Evolutionary conservation across 1,140 invertebrate species (phyloP), one percentile per base, ranked within the genome.

Genomic region (Dendroctonus valens): DNA sequence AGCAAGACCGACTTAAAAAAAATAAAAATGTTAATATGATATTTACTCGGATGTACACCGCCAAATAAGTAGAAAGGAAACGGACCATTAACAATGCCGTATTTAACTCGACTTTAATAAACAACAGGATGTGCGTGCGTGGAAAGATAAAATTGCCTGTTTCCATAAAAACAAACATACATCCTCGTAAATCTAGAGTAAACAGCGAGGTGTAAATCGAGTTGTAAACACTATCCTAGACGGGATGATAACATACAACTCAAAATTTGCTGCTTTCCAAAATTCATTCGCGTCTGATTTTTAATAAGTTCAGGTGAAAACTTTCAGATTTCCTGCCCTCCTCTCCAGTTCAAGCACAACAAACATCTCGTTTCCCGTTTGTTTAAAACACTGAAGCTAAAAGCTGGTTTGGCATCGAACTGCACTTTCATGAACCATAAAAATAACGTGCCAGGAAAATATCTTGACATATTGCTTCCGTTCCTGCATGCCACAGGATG

Each of bases 121-220:
- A 67, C 51, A 67, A 60, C 65, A 67, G 65, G 65, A 67, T 67
- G 65, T 67, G 57, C 65, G 58, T 67, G 65, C 46, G 48, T 67
- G 46, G 65, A 67, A 67, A 67, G 65, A 67, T 67, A 67, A 67
- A 67, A 67, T 67, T 67, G 65, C 50, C 55, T 42, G 65, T 67
- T 67, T 60, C 57, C 51, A 67, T 67, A 54, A 67, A 67, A 67
- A 67, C 58, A 67, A 67, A 65, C 64, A 59, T 57, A 65, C 62
- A 57, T 65, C 62, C 53, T 65, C 62, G 62, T 65, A 65, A 65
- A 67, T 67, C 65, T 60, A 60, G 51, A 54, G 51, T 67, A 52
- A 67, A 60, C 65, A 60, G 41, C 39, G 54, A 65, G 55, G 64
- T 65, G 64, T 65, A 65, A 65, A 65, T 50, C 58, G 58, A 60